Percentiles rank a stretch among this genome's conserved stretches.
phyloP scores from a whole-genome alignment of 2,888 invertebrate species.

The Tinea trinotella region DNA sequence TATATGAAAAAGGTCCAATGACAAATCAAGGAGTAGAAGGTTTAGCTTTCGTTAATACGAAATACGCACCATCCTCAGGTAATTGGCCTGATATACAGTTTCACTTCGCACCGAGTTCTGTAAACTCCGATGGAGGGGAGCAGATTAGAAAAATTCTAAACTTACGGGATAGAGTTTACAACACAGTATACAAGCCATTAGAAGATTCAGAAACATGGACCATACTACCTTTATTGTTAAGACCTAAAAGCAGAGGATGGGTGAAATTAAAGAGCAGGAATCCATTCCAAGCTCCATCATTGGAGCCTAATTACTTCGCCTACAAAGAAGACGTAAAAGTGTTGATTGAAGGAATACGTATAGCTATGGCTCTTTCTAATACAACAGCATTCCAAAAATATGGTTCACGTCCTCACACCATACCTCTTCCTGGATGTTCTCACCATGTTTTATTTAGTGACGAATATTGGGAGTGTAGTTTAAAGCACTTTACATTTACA shows the following conservation, averaged over 20 bases:
- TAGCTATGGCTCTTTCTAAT: conserved; percentile 85
- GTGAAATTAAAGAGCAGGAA: conserved; percentile 86
- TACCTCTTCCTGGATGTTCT: conserved; percentile 87
- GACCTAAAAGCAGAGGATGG: conserved; percentile 91
- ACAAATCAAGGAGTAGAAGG: conserved; percentile 90
- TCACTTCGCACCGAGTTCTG: conserved; percentile 88
- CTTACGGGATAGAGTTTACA: conserved; percentile 84
- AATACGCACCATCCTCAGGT: conserved; percentile 83
- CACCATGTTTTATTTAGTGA: conserved; percentile 80
- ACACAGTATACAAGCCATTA: conserved; percentile 88
- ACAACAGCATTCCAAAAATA: conserved; percentile 86
- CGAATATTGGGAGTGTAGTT: conserved; percentile 89
- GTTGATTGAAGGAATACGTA: conserved; percentile 86
- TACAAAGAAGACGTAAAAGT: conserved; percentile 85
- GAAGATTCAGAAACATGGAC: conserved; percentile 87
- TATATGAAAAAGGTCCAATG: conserved; percentile 87
- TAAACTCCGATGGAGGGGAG: conserved; percentile 86
- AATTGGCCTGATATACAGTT: conserved; percentile 91
- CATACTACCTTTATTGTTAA: conserved; percentile 82
- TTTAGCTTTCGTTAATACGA: conserved; percentile 88
- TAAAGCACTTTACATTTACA: conserved; percentile 85
- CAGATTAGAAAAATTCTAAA: conserved; percentile 84
- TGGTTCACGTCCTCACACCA: conserved; percentile 83
- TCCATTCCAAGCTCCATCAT: conserved; percentile 86
- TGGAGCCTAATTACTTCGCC: conserved; percentile 94